Percentiles rank a stretch among this genome's conserved stretches.
Evolutionary conservation across 2,113 vertebrate genomes (phyloP).

Genomic region (Epinephelus lanceolatus): DNA sequence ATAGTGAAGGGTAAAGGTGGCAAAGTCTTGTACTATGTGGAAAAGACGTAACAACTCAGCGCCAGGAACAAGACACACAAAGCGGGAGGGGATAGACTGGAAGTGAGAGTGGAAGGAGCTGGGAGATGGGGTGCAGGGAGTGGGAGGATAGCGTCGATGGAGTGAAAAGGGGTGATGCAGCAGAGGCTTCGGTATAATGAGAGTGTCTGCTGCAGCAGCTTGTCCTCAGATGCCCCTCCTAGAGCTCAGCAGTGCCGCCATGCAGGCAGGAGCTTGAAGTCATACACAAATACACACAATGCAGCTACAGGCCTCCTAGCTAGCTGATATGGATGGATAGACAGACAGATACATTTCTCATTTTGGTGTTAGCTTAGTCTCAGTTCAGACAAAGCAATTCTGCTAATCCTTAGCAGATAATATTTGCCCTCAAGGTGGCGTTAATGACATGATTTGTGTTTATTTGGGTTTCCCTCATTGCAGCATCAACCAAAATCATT

Average conservation of each 20-base stretch:
- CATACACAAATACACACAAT: background rate
- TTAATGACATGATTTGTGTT: background rate
- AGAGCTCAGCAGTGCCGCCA: constrained; percentile 37
- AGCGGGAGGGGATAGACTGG: constrained; percentile 54
- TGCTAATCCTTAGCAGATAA: background rate
- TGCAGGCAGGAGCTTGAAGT: constrained; percentile 24
- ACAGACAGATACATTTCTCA: background rate
- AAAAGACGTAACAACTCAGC: background rate
- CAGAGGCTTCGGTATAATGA: constrained; percentile 47
- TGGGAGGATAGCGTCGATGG: constrained; percentile 34
- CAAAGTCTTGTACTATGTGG: background rate
- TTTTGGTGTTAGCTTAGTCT: background rate
- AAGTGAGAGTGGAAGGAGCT: constrained; percentile 11
- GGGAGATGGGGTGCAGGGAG: constrained; percentile 29
- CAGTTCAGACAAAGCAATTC: background rate
- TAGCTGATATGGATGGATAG: background rate
- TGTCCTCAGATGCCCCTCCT: constrained; percentile 61
- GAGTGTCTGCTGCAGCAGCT: constrained; percentile 56
- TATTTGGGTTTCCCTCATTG: background rate
- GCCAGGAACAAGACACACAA: background rate
- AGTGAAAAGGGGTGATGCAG: constrained; percentile 55
- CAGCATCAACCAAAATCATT: background rate
- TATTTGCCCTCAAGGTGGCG: background rate
- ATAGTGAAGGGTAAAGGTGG: constrained; percentile 25
- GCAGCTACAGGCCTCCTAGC: background rate